Conservation (phyloP, 2,888 invertebrate genomes). For the Pyrgus malvae region DNA sequence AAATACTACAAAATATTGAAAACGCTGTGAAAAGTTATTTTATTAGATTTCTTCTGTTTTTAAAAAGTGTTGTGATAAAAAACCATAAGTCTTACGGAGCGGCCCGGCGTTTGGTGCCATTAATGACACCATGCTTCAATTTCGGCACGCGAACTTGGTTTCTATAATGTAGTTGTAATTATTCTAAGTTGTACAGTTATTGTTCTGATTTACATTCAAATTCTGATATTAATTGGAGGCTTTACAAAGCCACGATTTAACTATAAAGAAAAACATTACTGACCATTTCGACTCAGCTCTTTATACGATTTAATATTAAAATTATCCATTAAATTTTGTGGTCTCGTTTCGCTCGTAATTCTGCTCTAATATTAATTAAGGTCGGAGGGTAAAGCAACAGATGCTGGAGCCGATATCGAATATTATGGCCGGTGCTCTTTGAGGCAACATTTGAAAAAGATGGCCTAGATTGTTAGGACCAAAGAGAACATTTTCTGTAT, state of each 20-base stretch:
- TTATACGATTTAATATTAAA: constrained; percentile 34
- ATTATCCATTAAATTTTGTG: constrained; percentile 56
- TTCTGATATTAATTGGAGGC: too few relatives aligned
- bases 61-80: too few relatives aligned
- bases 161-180: too few relatives aligned
- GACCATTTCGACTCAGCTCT: background rate
- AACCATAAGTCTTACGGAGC: too few relatives aligned
- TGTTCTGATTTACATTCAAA: background rate
- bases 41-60: too few relatives aligned
- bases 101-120: too few relatives aligned
- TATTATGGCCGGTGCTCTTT: constrained; percentile 40
- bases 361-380: constrained; percentile 69
- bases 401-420: constrained; percentile 57
- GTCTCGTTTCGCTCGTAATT: constrained; percentile 61
- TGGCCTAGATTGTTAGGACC: constrained; percentile 17
- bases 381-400: constrained; percentile 53
- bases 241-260: too few relatives aligned
- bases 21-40: too few relatives aligned
- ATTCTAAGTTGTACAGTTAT: background rate
- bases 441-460: constrained; percentile 23
- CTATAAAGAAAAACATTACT: too few relatives aligned
- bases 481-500: background rate
- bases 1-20: too few relatives aligned
- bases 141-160: too few relatives aligned
- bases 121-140: too few relatives aligned